Conservation (phyloP, 2,113 vertebrate species). For the Bubo bubo region DNA sequence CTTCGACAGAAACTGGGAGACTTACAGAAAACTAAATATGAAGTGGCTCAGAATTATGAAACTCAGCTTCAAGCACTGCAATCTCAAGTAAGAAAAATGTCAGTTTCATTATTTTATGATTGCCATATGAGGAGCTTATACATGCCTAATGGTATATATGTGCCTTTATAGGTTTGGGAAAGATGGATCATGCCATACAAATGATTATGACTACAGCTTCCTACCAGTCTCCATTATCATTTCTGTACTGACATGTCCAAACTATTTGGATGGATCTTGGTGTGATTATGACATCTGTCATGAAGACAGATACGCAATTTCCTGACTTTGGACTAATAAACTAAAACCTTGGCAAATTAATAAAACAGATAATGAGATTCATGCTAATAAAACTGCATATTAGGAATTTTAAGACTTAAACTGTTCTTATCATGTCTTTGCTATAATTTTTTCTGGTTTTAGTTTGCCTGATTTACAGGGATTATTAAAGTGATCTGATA, state of each 20-base stretch:
- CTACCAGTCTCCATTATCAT: neutral
- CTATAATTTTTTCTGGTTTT: neutral
- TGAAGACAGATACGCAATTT: neutral
- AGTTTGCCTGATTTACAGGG: neutral
- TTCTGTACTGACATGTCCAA: neutral
- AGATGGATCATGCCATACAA: neutral
- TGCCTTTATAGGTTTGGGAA: neutral
- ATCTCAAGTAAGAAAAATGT: constrained; percentile 74
- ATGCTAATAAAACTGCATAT: neutral
- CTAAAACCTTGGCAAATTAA: neutral
- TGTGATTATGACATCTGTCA: neutral
- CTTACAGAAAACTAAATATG: constrained; percentile 73
- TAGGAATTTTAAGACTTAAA: neutral
- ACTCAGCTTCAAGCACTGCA: constrained; percentile 73
- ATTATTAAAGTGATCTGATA: neutral
- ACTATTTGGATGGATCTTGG: neutral
- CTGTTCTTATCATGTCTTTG: neutral
- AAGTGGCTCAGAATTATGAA: constrained; percentile 75
- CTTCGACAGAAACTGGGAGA: constrained; percentile 78
- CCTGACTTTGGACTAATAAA: neutral
- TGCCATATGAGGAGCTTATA: neutral
- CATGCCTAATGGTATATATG: neutral
- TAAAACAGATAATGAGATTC: neutral
- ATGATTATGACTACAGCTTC: neutral
- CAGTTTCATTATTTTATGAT: neutral